Evolutionary conservation across 2,113 vertebrate genomes (phyloP).

Genomic region (Dromaius novaehollandiae): DNA sequence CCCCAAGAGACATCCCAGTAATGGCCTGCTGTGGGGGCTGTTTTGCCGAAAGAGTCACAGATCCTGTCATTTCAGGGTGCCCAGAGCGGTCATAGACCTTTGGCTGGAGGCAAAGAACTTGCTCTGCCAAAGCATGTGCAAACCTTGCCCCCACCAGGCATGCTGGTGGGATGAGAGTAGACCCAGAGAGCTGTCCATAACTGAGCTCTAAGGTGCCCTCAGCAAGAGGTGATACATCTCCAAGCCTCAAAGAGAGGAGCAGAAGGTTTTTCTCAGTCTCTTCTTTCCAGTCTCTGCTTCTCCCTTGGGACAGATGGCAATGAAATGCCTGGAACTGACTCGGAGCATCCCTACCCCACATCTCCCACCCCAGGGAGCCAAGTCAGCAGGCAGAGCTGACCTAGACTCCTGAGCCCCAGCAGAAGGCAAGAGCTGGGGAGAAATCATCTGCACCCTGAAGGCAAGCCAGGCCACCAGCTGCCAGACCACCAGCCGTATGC

Average conservation of each 20-base stretch:
- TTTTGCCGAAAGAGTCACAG: background rate
- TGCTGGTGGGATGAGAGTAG: background rate
- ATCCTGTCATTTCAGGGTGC: background rate
- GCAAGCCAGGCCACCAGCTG: background rate
- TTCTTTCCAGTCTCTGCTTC: background rate
- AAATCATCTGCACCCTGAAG: background rate
- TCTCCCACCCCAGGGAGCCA: background rate
- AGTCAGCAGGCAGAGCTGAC: background rate
- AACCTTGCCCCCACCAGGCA: background rate
- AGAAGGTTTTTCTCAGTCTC: background rate
- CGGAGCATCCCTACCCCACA: background rate
- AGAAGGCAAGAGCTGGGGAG: background rate
- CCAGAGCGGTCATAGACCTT: background rate
- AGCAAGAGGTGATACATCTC: background rate
- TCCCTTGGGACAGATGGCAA: background rate
- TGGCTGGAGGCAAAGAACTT: background rate
- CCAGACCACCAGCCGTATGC: background rate
- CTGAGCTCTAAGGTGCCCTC: background rate
- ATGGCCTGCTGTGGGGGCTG: background rate
- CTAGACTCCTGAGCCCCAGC: background rate
- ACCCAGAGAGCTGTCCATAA: background rate
- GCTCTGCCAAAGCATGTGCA: background rate
- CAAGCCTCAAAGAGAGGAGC: rapidly evolving
- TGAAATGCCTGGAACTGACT: background rate
- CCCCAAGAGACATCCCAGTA: background rate